Conservation (phyloP, 2,888 invertebrate genomes). For the Pogonocherus hispidulus region DNA sequence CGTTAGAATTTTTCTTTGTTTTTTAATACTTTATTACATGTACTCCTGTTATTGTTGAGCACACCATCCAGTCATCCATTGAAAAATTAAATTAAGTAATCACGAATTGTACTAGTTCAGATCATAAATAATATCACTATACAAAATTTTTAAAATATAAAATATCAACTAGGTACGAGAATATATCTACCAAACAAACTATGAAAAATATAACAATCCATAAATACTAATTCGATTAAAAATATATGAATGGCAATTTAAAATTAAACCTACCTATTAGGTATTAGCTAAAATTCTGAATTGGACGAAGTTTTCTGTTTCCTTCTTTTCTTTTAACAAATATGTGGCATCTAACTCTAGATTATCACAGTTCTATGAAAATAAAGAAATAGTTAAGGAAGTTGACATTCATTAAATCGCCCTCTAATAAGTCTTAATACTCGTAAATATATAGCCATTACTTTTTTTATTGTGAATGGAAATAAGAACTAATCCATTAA, state of each 20-base stretch:
- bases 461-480: not conserved
- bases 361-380: slow-evolving; percentile 50
- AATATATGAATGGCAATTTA: not conserved
- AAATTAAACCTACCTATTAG: slow-evolving; percentile 13
- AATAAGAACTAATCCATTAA: too few relatives aligned
- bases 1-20: slow-evolving; percentile 56
- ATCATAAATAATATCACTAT: slow-evolving; percentile 62
- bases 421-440: not conserved
- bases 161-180: slow-evolving; percentile 30
- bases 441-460: not conserved
- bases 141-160: slow-evolving; percentile 51
- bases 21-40: slow-evolving; percentile 47
- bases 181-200: slow-evolving; percentile 44
- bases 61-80: slow-evolving; percentile 55
- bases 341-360: slow-evolving; percentile 52
- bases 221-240: not conserved
- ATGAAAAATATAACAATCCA: slow-evolving; percentile 15
- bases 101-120: slow-evolving; percentile 52
- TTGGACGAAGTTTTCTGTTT: slow-evolving; percentile 24
- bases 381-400: slow-evolving; percentile 24
- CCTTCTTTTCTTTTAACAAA: slow-evolving; percentile 45
- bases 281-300: slow-evolving; percentile 17
- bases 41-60: slow-evolving; percentile 52
- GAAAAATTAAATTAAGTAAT: slow-evolving; percentile 47
- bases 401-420: slow-evolving; percentile 21